A percentile compares a stretch with the other conserved stretches of the same genome.
phyloP scores from a whole-genome alignment of 2,113 vertebrate species.

The Neogale vison region DNA sequence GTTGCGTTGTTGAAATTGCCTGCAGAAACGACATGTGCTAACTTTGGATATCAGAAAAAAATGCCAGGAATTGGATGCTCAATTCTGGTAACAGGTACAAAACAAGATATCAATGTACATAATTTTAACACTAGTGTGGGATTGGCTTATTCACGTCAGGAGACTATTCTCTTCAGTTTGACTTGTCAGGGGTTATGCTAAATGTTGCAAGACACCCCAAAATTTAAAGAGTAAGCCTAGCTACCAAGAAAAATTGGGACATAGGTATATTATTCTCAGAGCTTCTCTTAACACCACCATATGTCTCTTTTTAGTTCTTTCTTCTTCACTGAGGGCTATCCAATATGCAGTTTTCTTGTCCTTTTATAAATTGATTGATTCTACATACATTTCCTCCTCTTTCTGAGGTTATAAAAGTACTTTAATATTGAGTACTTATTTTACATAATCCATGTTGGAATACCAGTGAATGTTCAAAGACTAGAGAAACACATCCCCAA shows the following conservation, averaged over 20 bases:
- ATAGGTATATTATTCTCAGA: neutral
- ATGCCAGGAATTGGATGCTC: neutral
- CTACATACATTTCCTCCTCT: neutral
- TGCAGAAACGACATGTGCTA: neutral
- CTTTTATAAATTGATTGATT: neutral
- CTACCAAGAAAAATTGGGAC: neutral
- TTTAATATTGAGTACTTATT: slow-evolving; percentile 9
- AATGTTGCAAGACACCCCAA: neutral
- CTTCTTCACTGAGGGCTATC: neutral
- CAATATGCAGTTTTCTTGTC: neutral
- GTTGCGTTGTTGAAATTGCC: slow-evolving; percentile 13
- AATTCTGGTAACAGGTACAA: neutral
- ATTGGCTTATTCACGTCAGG: neutral
- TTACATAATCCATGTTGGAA: neutral
- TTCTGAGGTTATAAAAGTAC: neutral
- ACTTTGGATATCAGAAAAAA: neutral
- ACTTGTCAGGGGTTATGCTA: neutral
- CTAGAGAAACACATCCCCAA: neutral
- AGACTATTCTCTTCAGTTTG: neutral
- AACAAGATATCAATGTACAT: neutral
- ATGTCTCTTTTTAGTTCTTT: neutral
- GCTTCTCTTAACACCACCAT: neutral
- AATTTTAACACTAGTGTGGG: neutral
- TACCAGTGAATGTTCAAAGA: neutral
- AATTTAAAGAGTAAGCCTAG: neutral